Evolutionary conservation across 1,140 invertebrate species (phyloP).

Genomic region (Drosophila pandora): DNA sequence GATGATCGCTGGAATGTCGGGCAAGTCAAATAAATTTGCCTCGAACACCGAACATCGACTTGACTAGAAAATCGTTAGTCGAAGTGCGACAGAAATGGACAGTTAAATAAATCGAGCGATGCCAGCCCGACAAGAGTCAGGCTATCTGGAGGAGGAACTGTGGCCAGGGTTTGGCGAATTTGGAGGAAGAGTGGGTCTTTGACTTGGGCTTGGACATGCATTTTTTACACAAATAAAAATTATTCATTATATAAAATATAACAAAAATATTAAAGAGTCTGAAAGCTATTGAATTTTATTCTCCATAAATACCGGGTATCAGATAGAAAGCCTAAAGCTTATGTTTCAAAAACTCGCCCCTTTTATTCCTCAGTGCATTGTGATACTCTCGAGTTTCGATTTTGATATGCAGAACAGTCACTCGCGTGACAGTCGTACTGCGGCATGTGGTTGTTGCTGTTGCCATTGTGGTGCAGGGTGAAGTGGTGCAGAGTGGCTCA

Average conservation of each 20-base stretch:
- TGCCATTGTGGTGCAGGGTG: constrained; percentile 11
- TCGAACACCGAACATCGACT: constrained; percentile 48
- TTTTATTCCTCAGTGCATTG: constrained; percentile 11
- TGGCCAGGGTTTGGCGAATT: constrained; percentile 12
- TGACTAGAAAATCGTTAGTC: constrained; percentile 75
- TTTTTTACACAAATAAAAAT: constrained; percentile 9
- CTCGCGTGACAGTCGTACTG: constrained; percentile 47
- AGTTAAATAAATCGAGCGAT: constrained; percentile 81
- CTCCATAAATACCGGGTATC: neutral
- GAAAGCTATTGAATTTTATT: neutral
- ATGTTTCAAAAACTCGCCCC: too few species aligned
- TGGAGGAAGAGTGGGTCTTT: constrained; percentile 20
- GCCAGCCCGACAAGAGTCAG: constrained; percentile 47
- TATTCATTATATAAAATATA: neutral
- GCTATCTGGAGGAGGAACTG: constrained; percentile 7
- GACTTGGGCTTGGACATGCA: constrained; percentile 37
- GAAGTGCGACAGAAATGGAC: constrained; percentile 73
- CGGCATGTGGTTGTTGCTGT: neutral
- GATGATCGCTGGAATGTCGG: constrained; percentile 47
- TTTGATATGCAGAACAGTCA: constrained; percentile 72
- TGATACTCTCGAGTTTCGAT: constrained; percentile 31
- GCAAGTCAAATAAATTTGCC: constrained; percentile 58
- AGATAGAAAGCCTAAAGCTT: neutral
- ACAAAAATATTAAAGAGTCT: neutral
- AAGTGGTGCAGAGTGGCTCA: constrained; percentile 11